Base-by-base conservation (phyloP, 2,888 invertebrate genomes). In the Diogma glabrata region DNA sequence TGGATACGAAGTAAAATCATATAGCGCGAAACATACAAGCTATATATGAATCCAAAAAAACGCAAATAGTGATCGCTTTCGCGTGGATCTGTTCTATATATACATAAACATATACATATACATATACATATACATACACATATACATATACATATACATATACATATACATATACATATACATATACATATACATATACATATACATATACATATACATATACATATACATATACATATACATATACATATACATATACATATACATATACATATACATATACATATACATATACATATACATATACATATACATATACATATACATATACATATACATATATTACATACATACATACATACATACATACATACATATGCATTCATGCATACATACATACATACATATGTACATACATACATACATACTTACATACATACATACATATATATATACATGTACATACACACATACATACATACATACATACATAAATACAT, bases 391-490 rank as follows among this genome's bases (percentile, higher is more conserved):
- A 36, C 17, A 36, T 14, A 36, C 23, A 43, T 43, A 38, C 19
- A 38, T 14, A 43, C n/a, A 43, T n/a, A 43, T 43, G 22, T 43
- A 43, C 23, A 43, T 43, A 43, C 20, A 43, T 22, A 43, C 43
- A 43, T 22, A 43, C 23, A 43, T n/a, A 23, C 43, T 43, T 43
- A 43, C 23, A 22, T 43, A 43, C 12, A 43, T 22, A 43, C 43
- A 22, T 14, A 28, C 10, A 28, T 28, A 12, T 28, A 28, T 3
- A 3, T 12, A 28, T 28, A n/a, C n/a, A 28, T 28, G 28, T 28
- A 28, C 3, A n/a, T 22, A 22, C 23, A 43, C n/a, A 43, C 2
- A 38, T 38, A 38, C 12, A 17, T 38, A n/a, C 22, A 40, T 40
- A 19, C 19, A 40, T 20, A 10, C 22, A 40, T 43, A 43, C 22